Conservation (phyloP, 1,140 invertebrate species). For the Danaus melanippus region DNA sequence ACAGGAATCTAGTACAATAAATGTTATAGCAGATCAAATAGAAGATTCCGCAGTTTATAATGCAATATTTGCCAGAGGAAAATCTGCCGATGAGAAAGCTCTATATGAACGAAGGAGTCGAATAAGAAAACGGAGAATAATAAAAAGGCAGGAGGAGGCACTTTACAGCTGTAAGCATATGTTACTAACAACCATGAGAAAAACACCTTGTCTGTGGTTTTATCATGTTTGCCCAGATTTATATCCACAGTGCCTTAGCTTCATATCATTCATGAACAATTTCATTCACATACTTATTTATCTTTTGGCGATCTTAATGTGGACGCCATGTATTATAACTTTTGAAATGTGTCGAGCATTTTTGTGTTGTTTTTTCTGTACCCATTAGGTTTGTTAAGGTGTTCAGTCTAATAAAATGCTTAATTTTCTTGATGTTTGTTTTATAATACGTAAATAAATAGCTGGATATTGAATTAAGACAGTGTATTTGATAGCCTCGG, state of each 20-base stretch:
- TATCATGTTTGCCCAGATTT: slow-evolving; percentile 40
- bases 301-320: slow-evolving; percentile 32
- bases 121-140: slow-evolving; percentile 31
- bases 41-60: slow-evolving; percentile 27
- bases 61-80: slow-evolving; percentile 27
- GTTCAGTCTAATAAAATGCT: no score
- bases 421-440: no score
- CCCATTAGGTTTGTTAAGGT: slow-evolving; percentile 18
- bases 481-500: no score
- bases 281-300: slow-evolving; percentile 32
- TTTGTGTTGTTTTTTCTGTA: slow-evolving; percentile 39
- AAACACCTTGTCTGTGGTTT: slow-evolving; percentile 43
- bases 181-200: slow-evolving; percentile 36
- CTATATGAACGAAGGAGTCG: slow-evolving; percentile 21
- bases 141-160: slow-evolving; percentile 29
- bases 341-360: slow-evolving; percentile 34
- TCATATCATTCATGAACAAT: slow-evolving; percentile 25
- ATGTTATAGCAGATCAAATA: slow-evolving; percentile 33
- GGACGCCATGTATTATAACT: slow-evolving; percentile 44
- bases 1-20: slow-evolving; percentile 26
- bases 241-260: slow-evolving; percentile 39
- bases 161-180: slow-evolving; percentile 33
- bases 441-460: no score
- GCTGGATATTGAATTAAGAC: no score
- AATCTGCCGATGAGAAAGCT: slow-evolving; percentile 26